Evolutionary conservation across 2,888 invertebrate species (phyloP).

Genomic region (Amitus sp.): DNA sequence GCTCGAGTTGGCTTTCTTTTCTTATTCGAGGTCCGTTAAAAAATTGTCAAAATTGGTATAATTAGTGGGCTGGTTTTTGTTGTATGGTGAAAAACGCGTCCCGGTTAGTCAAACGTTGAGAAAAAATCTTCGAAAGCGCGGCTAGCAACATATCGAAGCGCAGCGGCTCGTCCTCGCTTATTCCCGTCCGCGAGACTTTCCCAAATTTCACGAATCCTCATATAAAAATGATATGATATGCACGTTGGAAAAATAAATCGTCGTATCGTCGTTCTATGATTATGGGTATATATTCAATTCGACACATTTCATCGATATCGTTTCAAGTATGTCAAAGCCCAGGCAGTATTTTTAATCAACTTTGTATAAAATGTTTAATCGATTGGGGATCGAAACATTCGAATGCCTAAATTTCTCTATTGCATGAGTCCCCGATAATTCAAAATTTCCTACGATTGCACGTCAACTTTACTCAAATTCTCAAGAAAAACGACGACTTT

Average conservation of each 20-base stretch:
- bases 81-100: not conserved
- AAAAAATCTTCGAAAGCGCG: not conserved
- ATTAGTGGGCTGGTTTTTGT: slow-evolving; percentile 2
- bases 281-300: slow-evolving; percentile 62
- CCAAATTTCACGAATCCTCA: slow-evolving; percentile 51
- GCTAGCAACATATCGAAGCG: not conserved
- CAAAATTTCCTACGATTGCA: too few species aligned
- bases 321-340: slow-evolving; percentile 48
- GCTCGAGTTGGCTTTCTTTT: not conserved
- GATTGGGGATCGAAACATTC: not conserved
- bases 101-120: not conserved
- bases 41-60: slow-evolving; percentile 12
- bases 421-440: too few species aligned
- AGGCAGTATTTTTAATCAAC: slow-evolving; percentile 43
- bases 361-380: slow-evolving; percentile 20
- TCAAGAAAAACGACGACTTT: too few species aligned
- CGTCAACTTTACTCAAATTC: too few species aligned
- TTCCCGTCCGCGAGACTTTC: slow-evolving; percentile 5
- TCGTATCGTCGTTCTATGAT: slow-evolving; percentile 59
- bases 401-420: not conserved
- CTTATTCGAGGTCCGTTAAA: slow-evolving; percentile 1
- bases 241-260: slow-evolving; percentile 66
- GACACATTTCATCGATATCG: slow-evolving; percentile 60
- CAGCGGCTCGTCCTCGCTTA: not conserved
- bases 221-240: slow-evolving; percentile 67